A percentile compares a stretch with the other conserved stretches of the same genome.
phyloP scores from a whole-genome alignment of 2,113 vertebrate species.

The Laticauda laticaudata region DNA sequence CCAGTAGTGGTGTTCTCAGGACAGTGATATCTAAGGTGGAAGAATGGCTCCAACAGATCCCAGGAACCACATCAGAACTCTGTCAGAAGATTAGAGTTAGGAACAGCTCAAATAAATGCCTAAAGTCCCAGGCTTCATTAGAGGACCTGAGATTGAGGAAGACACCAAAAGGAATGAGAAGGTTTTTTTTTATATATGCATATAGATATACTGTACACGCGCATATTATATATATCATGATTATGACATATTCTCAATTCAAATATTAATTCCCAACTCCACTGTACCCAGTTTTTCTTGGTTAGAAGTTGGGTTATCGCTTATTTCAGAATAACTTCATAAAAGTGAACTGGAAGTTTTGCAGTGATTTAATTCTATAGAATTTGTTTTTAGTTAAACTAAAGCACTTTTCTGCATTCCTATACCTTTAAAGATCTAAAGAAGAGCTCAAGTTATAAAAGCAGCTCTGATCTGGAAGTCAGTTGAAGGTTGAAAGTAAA shows the following conservation, averaged over 20 bases:
- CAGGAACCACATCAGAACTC: not conserved
- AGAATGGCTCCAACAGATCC: not conserved
- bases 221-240: not conserved
- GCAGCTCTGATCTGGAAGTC: not conserved
- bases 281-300: not conserved
- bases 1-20: not conserved
- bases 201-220: not conserved
- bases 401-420: not conserved
- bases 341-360: constrained; percentile 7
- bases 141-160: not conserved
- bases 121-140: not conserved
- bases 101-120: not conserved
- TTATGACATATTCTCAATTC: not conserved
- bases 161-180: not conserved
- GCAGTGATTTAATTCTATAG: not conserved
- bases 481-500: not conserved
- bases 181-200: not conserved
- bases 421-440: not conserved
- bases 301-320: not conserved
- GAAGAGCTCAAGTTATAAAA: not conserved
- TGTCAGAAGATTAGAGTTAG: not conserved
- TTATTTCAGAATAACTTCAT: not conserved
- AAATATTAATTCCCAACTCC: not conserved
- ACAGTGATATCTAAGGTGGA: not conserved
- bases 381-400: not conserved